phyloP scores from a whole-genome alignment of 1,140 invertebrate species.

The Antheraea mylitta region DNA sequence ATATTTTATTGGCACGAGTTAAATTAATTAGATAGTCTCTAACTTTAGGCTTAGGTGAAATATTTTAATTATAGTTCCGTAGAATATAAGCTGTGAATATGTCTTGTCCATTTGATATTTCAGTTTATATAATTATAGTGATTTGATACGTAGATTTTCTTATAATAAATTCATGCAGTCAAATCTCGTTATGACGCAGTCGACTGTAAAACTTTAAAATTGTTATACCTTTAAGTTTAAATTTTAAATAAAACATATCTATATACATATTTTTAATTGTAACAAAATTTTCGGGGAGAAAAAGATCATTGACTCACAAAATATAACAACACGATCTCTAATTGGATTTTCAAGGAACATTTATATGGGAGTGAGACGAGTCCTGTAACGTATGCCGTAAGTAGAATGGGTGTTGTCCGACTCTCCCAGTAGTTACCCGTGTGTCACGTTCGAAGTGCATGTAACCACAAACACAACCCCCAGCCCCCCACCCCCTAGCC shows the following conservation, averaged over 20 bases:
- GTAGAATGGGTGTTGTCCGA: slow-evolving; percentile 56
- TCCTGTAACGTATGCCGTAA: slow-evolving; percentile 41
- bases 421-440: slow-evolving; percentile 53
- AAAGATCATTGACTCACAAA: slow-evolving; percentile 48
- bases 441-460: slow-evolving; percentile 48
- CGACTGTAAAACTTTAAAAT: slow-evolving; percentile 7
- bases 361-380: slow-evolving; percentile 35
- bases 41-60: slow-evolving; percentile 32
- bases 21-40: slow-evolving; percentile 48
- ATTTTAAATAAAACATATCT: not conserved
- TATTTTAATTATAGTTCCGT: slow-evolving; percentile 21
- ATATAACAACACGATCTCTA: slow-evolving; percentile 10
- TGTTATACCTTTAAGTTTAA: slow-evolving; percentile 3
- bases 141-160: slow-evolving; percentile 37
- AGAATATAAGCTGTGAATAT: slow-evolving; percentile 26
- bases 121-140: slow-evolving; percentile 24
- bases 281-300: slow-evolving; percentile 41
- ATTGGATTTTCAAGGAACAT: slow-evolving; percentile 25
- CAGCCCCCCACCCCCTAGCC: slow-evolving; percentile 9
- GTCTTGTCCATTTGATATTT: slow-evolving; percentile 19
- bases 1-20: slow-evolving; percentile 68
- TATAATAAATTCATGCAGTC: slow-evolving; percentile 70
- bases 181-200: slow-evolving; percentile 69
- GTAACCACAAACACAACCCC: slow-evolving; percentile 17
- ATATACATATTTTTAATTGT: slow-evolving; percentile 3